These are phyloP conservation scores for Agriopis aurantiaria DNA, from an alignment of 2,888 invertebrate genomes.

Conservation along the genomic window DNA sequence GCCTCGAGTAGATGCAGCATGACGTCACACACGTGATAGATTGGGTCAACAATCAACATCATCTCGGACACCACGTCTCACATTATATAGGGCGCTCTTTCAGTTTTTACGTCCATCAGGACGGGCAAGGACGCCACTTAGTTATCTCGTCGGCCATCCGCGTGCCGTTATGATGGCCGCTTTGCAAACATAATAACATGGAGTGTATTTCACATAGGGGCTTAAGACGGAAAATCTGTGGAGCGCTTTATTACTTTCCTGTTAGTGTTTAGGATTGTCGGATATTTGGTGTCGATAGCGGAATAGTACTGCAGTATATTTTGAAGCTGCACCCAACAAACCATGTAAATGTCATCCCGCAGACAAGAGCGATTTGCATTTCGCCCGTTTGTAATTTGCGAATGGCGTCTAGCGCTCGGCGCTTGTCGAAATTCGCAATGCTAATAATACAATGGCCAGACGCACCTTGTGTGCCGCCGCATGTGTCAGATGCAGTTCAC, in stretches of 20 bases:
- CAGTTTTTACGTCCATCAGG: conserved; percentile 60
- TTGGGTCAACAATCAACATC: conserved; percentile 63
- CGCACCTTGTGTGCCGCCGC: conserved; percentile 70
- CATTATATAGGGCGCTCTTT: conserved; percentile 61
- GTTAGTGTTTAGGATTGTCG: conserved; percentile 40
- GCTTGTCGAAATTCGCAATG: conserved; percentile 81
- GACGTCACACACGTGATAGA: conserved; percentile 67
- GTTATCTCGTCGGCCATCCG: conserved; percentile 61
- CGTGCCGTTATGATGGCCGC: conserved; percentile 62
- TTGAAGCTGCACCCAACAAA: conserved; percentile 56
- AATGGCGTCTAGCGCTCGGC: conserved; percentile 71
- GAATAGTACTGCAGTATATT: conserved; percentile 34
- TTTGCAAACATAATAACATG: conserved; percentile 62
- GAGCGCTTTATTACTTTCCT: conserved; percentile 41
- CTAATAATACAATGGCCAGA: conserved; percentile 81
- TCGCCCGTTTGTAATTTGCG: conserved; percentile 74
- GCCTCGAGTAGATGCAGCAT: conserved; percentile 57
- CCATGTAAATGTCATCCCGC: conserved; percentile 65
- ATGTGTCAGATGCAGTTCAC: conserved; percentile 62
- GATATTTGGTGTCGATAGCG: conserved; percentile 38
- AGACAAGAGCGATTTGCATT: conserved; percentile 74
- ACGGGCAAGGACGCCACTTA: conserved; percentile 60
- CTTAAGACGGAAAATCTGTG: conserved; percentile 41
- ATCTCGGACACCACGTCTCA: conserved; percentile 48
- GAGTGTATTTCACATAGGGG: conserved; percentile 49